phyloP scores from a whole-genome alignment of 2,113 vertebrate genomes.

The Anolis sagrei region DNA sequence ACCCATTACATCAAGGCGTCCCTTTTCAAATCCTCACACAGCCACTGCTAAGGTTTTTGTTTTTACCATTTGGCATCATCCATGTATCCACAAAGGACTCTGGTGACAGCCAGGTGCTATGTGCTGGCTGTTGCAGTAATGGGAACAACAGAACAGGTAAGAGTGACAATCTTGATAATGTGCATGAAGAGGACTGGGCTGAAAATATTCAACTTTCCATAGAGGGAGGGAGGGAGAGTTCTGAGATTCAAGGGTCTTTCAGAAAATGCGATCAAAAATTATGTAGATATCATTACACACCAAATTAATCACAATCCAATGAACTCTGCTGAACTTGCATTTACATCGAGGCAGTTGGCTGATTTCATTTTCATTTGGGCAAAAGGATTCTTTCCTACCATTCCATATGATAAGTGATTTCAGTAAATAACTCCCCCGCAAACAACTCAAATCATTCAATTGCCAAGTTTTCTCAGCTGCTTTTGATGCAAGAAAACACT shows the following conservation, averaged over 20 bases:
- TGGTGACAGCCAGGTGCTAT: too few species aligned
- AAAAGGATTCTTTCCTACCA: neutral
- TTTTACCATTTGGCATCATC: too few species aligned
- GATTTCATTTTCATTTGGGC: constrained; percentile 16
- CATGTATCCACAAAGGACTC: too few species aligned
- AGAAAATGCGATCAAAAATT: constrained; percentile 15
- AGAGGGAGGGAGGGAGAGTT: neutral
- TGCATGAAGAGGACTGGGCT: neutral
- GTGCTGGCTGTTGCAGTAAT: too few species aligned
- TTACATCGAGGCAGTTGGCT: neutral
- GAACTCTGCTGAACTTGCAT: constrained; percentile 1
- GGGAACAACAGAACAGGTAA: too few species aligned
- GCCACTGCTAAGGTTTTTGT: too few species aligned
- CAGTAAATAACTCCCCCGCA: neutral
- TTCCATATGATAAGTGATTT: constrained; percentile 5
- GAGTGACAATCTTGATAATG: neutral
- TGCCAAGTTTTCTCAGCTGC: neutral
- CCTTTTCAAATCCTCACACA: too few species aligned
- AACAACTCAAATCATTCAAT: neutral
- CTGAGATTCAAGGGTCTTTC: neutral
- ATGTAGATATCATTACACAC: neutral
- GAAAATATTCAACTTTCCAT: neutral
- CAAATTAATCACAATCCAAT: constrained; percentile 1
- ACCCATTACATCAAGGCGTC: too few species aligned
- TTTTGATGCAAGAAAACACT: neutral